phyloP scores from a whole-genome alignment of 2,888 invertebrate species.

The Phrixothrix hirtus region DNA sequence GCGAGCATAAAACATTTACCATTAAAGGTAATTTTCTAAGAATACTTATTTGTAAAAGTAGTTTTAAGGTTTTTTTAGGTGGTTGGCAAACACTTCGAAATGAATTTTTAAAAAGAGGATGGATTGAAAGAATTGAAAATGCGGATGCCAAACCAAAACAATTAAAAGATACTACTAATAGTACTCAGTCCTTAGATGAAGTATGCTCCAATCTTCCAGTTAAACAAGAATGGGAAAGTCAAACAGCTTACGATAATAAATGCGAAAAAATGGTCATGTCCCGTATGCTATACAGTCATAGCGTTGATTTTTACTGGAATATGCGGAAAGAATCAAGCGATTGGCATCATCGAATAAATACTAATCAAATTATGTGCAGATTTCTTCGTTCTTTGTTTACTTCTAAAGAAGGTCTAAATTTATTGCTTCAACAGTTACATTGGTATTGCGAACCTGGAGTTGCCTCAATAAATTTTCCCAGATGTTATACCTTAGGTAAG shows the following conservation, averaged over 20 bases:
- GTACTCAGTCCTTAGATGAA: slow-evolving; percentile 42
- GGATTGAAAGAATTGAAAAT: slow-evolving; percentile 70
- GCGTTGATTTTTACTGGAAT: slow-evolving; percentile 90
- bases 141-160: slow-evolving; percentile 26
- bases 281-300: slow-evolving; percentile 76
- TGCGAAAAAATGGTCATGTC: slow-evolving; percentile 68
- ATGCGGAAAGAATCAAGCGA: slow-evolving; percentile 82
- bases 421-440: slow-evolving; percentile 78
- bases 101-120: slow-evolving; percentile 71
- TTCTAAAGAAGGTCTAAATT: slow-evolving; percentile 86
- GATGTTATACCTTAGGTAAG: slow-evolving; percentile 77
- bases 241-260: slow-evolving; percentile 60
- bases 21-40: slow-evolving; percentile 56
- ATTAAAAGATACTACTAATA: slow-evolving; percentile 3
- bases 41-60: no score
- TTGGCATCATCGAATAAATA: slow-evolving; percentile 65
- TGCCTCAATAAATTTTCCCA: slow-evolving; percentile 79
- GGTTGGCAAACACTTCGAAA: slow-evolving; percentile 72
- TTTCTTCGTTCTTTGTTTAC: slow-evolving; percentile 88
- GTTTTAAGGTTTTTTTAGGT: slow-evolving; percentile 60
- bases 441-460: slow-evolving; percentile 85
- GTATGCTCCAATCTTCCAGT: slow-evolving; percentile 51
- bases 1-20: slow-evolving; percentile 68
- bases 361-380: slow-evolving; percentile 74
- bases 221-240: slow-evolving; percentile 53